These are phyloP conservation scores for Leptinotarsa undecemlineata DNA, from an alignment of 1,140 invertebrate genomes.

Conservation along the genomic window DNA sequence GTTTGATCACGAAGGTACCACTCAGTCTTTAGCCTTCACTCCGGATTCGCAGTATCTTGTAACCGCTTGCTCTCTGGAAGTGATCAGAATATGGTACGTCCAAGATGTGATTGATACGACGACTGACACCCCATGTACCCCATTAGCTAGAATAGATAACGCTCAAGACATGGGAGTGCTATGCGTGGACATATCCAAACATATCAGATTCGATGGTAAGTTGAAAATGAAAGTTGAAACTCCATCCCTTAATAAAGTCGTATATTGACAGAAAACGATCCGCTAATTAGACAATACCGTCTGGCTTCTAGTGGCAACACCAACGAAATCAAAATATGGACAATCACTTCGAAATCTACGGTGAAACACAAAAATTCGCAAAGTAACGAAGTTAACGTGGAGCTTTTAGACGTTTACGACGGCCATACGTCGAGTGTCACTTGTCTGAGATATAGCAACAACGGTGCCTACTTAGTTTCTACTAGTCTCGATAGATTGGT, in stretches of 20 bases:
- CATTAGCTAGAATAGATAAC: slow-evolving; percentile 61
- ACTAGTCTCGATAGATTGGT: slow-evolving; percentile 72
- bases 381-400: slow-evolving; percentile 41
- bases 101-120: slow-evolving; percentile 56
- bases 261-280: slow-evolving; percentile 53
- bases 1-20: slow-evolving; percentile 69
- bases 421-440: slow-evolving; percentile 62
- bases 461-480: slow-evolving; percentile 66
- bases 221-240: neutral
- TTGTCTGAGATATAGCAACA: slow-evolving; percentile 64
- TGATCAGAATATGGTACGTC: slow-evolving; percentile 68
- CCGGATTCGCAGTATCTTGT: slow-evolving; percentile 70
- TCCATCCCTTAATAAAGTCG: neutral
- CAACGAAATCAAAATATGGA: slow-evolving; percentile 75
- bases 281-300: slow-evolving; percentile 59
- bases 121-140: slow-evolving; percentile 49
- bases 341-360: slow-evolving; percentile 57
- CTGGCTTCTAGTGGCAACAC: slow-evolving; percentile 74
- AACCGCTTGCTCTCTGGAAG: slow-evolving; percentile 68
- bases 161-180: slow-evolving; percentile 78
- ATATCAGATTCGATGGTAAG: slow-evolving; percentile 52
- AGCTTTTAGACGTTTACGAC: slow-evolving; percentile 39
- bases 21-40: slow-evolving; percentile 66
- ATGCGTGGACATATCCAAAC: slow-evolving; percentile 65
- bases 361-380: slow-evolving; percentile 43